These are phyloP conservation scores for Amniataba percoides DNA, from an alignment of 2,797 vertebrate species.

Conservation along the genomic window DNA sequence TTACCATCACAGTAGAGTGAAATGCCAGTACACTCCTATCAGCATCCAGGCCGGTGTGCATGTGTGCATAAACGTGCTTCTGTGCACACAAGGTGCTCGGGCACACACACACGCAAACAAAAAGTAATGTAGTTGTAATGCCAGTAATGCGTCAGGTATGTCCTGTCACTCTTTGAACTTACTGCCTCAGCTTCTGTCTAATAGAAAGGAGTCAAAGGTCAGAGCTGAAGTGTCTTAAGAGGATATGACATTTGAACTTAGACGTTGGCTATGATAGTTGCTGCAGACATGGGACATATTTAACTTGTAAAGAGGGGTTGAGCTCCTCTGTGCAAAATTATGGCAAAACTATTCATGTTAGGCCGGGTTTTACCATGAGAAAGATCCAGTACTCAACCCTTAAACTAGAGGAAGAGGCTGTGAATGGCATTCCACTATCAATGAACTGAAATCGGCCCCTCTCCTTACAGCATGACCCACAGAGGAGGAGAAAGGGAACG, in stretches of 20 bases:
- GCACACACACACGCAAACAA: conserved; percentile 18
- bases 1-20: conserved; percentile 52
- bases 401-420: conserved; percentile 29
- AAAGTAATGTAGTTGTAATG: conserved; percentile 48
- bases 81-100: conserved; percentile 1
- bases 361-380: conserved; percentile 14
- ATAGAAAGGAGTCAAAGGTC: conserved; percentile 61
- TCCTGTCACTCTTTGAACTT: conserved; percentile 63
- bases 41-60: background rate
- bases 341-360: background rate
- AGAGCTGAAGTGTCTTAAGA: conserved; percentile 45
- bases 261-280: conserved; percentile 11
- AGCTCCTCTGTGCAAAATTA: conserved; percentile 1
- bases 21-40: conserved; percentile 28
- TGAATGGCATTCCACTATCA: conserved; percentile 67
- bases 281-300: conserved; percentile 28
- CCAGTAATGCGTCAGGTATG: conserved; percentile 49
- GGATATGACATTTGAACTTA: conserved; percentile 54
- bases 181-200: conserved; percentile 37
- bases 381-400: conserved; percentile 16
- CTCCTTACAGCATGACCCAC: conserved; percentile 42
- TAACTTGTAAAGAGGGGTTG: conserved; percentile 26
- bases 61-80: conserved; percentile 10
- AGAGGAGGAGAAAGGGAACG: conserved; percentile 44
- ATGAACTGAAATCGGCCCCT: conserved; percentile 39